phyloP scores from a whole-genome alignment of 2,797 vertebrate genomes.

The Buphagus erythrorhynchus region DNA sequence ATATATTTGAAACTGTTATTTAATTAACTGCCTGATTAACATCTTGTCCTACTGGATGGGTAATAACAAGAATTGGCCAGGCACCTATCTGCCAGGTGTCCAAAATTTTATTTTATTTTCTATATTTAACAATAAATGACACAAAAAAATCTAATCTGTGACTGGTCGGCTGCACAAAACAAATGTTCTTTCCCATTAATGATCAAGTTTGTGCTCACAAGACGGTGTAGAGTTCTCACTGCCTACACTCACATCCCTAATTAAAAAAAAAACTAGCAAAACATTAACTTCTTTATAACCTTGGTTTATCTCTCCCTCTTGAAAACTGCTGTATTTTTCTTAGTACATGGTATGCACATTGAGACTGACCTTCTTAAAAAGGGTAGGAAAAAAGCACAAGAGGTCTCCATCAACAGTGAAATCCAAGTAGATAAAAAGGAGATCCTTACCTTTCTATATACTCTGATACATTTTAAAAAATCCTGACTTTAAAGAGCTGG shows the following conservation, averaged over 20 bases:
- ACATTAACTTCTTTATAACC: background rate
- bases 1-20: background rate
- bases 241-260: background rate
- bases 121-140: background rate
- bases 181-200: constrained; percentile 6
- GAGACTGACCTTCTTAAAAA: background rate
- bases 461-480: background rate
- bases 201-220: background rate
- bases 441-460: background rate
- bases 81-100: background rate
- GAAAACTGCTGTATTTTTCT: background rate
- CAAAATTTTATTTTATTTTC: background rate
- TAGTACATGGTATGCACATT: background rate
- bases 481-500: background rate
- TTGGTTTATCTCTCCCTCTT: background rate
- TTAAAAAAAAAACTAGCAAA: background rate
- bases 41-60: background rate
- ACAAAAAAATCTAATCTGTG: background rate
- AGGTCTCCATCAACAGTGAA: constrained; percentile 1
- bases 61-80: background rate
- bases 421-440: constrained; percentile 2
- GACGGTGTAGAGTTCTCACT: background rate
- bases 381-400: background rate
- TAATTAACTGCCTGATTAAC: background rate
- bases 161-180: background rate